Conservation (phyloP, 1,140 invertebrate genomes). For the Panagrolaimus sp. region DNA sequence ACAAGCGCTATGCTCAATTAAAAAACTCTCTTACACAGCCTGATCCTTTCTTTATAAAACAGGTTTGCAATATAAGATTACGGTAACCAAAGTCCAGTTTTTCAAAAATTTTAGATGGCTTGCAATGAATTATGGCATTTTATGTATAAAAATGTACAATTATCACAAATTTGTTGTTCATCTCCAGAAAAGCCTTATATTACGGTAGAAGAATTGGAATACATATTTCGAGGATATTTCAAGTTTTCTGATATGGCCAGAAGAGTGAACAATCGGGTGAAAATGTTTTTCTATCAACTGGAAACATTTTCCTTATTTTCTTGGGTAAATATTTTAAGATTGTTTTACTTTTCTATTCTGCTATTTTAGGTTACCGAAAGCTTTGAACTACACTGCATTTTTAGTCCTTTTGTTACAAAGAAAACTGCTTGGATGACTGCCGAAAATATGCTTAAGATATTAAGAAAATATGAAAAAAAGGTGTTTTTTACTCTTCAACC, state of each 20-base stretch:
- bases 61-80: constrained; percentile 18
- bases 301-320: constrained; percentile 39
- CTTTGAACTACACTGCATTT: constrained; percentile 42
- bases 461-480: constrained; percentile 40
- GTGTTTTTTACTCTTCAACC: constrained; percentile 36
- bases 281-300: constrained; percentile 35
- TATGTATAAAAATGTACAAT: constrained; percentile 39
- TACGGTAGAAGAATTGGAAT: constrained; percentile 27
- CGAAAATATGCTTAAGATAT: constrained; percentile 28
- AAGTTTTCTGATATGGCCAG: constrained; percentile 30
- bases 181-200: constrained; percentile 43
- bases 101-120: constrained; percentile 21
- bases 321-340: constrained; percentile 23
- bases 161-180: constrained; percentile 42
- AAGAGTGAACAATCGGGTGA: constrained; percentile 13
- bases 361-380: constrained; percentile 35
- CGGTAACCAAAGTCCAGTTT: background rate
- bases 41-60: constrained; percentile 34
- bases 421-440: constrained; percentile 33
- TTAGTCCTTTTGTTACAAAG: constrained; percentile 38
- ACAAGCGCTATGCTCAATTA: constrained; percentile 29
- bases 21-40: constrained; percentile 33
- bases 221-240: constrained; percentile 39
- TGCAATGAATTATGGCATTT: constrained; percentile 41
- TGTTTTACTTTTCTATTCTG: background rate